A percentile compares a stretch with the other conserved stretches of the same genome.
These are phyloP conservation scores for Dolichallabes microphthalmus DNA, from an alignment of 2,113 vertebrate species.

Conservation along the genomic window DNA sequence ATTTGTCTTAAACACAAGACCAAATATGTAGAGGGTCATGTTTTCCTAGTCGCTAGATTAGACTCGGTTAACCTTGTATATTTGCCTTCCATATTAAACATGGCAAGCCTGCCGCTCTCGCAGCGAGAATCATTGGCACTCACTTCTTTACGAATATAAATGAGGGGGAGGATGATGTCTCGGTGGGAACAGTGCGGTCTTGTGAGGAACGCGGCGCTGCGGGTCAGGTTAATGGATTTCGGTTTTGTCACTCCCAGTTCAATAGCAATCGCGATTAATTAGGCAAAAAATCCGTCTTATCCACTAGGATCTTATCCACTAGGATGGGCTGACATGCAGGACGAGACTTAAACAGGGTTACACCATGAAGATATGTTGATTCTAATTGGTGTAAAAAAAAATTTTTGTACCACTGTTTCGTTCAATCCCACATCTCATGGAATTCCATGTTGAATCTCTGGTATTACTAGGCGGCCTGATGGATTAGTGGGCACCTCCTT, in stretches of 20 bases:
- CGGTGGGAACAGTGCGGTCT: background rate
- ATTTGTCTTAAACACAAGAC: background rate
- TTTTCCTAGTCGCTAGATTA: background rate
- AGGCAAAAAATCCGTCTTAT: slow-evolving; percentile 1
- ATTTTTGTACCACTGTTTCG: background rate
- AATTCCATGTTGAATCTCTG: background rate
- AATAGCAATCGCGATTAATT: background rate
- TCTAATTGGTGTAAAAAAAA: too few species aligned
- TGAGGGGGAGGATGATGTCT: slow-evolving; percentile 4
- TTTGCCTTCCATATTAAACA: background rate
- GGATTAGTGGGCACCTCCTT: too few species aligned
- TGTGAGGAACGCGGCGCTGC: background rate
- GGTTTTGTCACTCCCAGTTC: background rate
- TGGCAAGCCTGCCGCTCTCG: background rate
- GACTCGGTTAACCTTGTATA: background rate
- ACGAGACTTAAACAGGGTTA: background rate
- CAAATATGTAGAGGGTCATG: background rate
- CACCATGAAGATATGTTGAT: too few species aligned
- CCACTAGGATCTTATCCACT: background rate
- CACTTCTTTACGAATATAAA: slow-evolving; percentile 1
- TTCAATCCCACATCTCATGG: background rate
- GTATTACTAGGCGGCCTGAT: background rate
- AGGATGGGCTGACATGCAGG: background rate
- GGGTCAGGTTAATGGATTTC: slow-evolving; percentile 4
- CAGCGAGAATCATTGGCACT: background rate